Evolutionary conservation across 2,113 vertebrate species (phyloP).

Genomic region (Eupsittula cactorum): DNA sequence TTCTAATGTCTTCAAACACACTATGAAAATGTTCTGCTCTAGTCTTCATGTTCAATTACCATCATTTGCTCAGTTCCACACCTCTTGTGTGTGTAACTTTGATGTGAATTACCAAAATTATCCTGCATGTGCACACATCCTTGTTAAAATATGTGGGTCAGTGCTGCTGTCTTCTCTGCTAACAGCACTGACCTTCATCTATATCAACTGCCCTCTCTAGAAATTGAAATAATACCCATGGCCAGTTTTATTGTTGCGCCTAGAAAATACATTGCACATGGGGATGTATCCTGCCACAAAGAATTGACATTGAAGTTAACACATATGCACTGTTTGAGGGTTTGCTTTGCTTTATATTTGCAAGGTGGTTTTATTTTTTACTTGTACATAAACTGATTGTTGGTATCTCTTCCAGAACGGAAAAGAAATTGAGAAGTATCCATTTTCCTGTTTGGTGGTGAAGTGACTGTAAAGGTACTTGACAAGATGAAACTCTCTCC

Average conservation of each 20-base stretch:
- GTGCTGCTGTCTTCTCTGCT: neutral
- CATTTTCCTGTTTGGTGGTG: neutral
- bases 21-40: neutral
- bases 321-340: neutral
- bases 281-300: conserved; percentile 42
- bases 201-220: neutral
- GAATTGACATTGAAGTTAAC: conserved; percentile 1
- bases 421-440: neutral
- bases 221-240: conserved; percentile 60
- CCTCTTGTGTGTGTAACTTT: neutral
- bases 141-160: conserved; percentile 35
- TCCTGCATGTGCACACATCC: neutral
- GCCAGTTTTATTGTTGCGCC: neutral
- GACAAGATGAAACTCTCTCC: neutral
- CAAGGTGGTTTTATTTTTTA: neutral
- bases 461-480: neutral
- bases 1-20: neutral
- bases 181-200: neutral
- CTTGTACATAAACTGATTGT: neutral
- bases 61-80: neutral
- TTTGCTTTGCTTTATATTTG: neutral
- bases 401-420: neutral
- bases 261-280: neutral
- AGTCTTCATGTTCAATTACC: conserved; percentile 40
- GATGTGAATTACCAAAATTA: conserved; percentile 37